phyloP scores from a whole-genome alignment of 2,797 vertebrate species.

The Mallotus villosus region DNA sequence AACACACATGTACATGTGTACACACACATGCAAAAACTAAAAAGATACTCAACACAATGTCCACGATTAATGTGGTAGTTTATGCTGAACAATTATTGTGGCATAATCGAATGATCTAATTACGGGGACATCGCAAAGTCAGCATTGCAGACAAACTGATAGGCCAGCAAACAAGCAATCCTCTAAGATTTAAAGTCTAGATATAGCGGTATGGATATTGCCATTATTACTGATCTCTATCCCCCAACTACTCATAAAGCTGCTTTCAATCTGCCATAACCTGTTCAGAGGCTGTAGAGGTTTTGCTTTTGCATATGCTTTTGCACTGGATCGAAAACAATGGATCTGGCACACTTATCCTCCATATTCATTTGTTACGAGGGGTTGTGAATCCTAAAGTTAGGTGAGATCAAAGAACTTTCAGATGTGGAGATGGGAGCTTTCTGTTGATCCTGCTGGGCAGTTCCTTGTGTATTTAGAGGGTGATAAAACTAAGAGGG shows the following conservation, averaged over 20 bases:
- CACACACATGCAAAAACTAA: not conserved
- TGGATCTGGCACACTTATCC: slow-evolving; percentile 17
- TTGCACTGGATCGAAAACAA: not conserved
- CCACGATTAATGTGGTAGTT: not conserved
- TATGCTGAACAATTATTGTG: too few species aligned
- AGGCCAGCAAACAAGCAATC: not conserved
- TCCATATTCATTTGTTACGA: slow-evolving; percentile 39
- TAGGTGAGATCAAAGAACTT: slow-evolving; percentile 58
- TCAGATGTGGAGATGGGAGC: slow-evolving; percentile 56
- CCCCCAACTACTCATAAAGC: slow-evolving; percentile 36
- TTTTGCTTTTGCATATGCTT: slow-evolving; percentile 41
- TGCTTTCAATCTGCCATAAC: slow-evolving; percentile 21
- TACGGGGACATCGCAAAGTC: not conserved
- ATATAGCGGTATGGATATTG: slow-evolving; percentile 6
- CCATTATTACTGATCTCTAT: slow-evolving; percentile 30
- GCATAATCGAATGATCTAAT: not conserved
- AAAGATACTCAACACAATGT: not conserved
- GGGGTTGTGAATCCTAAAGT: slow-evolving; percentile 50
- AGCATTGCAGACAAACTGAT: not conserved
- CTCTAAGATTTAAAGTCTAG: slow-evolving; percentile 11
- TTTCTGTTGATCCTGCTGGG: slow-evolving; percentile 48
- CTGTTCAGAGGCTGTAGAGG: slow-evolving; percentile 32
- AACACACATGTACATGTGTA: not conserved
- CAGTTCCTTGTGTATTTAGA: slow-evolving; percentile 46
- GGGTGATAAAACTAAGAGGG: slow-evolving; percentile 42